Percentiles rank a stretch among this genome's conserved stretches.
phyloP scores from a whole-genome alignment of 2,113 vertebrate genomes.

The Salvator merianae region DNA sequence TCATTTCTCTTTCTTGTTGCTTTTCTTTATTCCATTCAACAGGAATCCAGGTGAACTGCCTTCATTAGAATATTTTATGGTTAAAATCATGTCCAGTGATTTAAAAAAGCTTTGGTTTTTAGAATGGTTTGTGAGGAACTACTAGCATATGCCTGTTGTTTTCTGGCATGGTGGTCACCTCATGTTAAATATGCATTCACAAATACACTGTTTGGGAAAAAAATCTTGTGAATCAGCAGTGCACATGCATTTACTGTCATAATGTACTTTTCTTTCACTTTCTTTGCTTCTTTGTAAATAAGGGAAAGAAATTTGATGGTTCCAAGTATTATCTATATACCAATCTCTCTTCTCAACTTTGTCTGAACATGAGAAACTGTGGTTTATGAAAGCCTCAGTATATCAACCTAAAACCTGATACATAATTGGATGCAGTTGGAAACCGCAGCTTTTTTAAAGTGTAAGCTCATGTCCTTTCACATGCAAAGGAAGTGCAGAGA shows the following conservation, averaged over 20 bases:
- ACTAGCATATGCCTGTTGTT: neutral
- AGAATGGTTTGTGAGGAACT: neutral
- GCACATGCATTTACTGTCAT: neutral
- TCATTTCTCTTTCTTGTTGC: constrained; percentile 4
- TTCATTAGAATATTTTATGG: constrained; percentile 2
- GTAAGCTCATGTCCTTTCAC: neutral
- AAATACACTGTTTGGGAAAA: neutral
- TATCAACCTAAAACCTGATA: too few species aligned
- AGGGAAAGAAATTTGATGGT: neutral
- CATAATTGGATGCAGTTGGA: neutral
- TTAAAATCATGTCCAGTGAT: neutral
- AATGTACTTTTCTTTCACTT: neutral
- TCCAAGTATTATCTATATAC: neutral
- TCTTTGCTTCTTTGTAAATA: neutral
- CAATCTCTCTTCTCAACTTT: neutral
- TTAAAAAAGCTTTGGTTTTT: neutral
- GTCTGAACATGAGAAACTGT: neutral
- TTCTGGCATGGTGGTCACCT: neutral
- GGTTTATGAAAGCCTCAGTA: neutral
- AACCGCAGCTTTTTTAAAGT: neutral
- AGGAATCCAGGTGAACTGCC: constrained; percentile 5
- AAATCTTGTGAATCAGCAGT: neutral
- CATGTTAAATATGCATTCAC: neutral
- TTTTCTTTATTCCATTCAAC: neutral
- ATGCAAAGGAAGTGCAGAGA: too few species aligned